Evolutionary conservation across 2,797 vertebrate species (phyloP).

Genomic region (Karalla daura): DNA sequence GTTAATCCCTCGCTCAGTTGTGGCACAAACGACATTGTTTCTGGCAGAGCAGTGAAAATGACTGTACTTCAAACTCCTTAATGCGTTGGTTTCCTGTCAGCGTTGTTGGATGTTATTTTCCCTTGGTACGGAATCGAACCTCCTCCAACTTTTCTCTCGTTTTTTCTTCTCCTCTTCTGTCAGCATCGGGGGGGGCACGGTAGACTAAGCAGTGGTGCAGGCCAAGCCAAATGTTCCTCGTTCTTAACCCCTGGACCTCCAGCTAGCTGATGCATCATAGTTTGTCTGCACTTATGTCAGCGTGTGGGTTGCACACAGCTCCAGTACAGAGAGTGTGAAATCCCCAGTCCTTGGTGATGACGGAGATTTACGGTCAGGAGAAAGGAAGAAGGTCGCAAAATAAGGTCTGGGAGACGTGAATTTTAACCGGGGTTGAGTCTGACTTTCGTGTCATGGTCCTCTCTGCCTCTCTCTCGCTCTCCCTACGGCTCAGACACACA

Average conservation of each 20-base stretch:
- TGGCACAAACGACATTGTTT: conserved; percentile 59
- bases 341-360: conserved; percentile 38
- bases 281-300: conserved; percentile 49
- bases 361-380: conserved; percentile 44
- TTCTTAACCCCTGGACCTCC: conserved; percentile 35
- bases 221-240: conserved; percentile 47
- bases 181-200: conserved; percentile 10
- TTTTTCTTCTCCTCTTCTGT: conserved; percentile 13
- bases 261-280: conserved; percentile 39
- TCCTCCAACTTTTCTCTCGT: conserved; percentile 1
- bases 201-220: conserved; percentile 11
- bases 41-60: conserved; percentile 37
- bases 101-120: conserved; percentile 34
- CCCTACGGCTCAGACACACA: conserved; percentile 46
- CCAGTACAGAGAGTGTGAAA: conserved; percentile 42
- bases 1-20: conserved; percentile 72
- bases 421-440: conserved; percentile 29
- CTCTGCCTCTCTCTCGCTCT: conserved; percentile 23
- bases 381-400: conserved; percentile 30
- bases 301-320: conserved; percentile 47
- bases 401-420: conserved; percentile 14
- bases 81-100: conserved; percentile 64
- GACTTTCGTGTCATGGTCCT: conserved; percentile 33
- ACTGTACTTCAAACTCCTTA: conserved; percentile 29
- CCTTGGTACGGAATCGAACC: conserved; percentile 52